Percentiles rank a stretch among this genome's conserved stretches.
Evolutionary conservation across 2,113 vertebrate genomes (phyloP).

Genomic region (Anser cygnoides): DNA sequence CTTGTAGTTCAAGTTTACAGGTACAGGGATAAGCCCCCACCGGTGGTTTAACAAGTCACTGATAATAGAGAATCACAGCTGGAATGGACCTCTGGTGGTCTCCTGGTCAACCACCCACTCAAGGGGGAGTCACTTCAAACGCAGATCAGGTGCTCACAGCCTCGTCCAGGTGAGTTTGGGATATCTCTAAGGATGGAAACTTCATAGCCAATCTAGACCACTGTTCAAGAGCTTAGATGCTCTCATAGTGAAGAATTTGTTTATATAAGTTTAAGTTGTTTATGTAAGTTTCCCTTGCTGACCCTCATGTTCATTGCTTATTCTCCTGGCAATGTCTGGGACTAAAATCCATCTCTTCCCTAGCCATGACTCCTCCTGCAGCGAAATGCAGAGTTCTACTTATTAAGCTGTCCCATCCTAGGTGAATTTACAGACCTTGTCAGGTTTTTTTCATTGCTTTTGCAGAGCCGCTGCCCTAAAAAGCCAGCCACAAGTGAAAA

Average conservation of each 20-base stretch:
- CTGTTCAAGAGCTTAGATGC: not conserved
- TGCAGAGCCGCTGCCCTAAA: not conserved
- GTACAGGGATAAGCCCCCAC: not conserved
- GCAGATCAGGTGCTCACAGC: not conserved
- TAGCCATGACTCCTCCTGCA: not conserved
- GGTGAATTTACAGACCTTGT: not conserved
- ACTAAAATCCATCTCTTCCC: not conserved
- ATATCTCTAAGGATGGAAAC: not conserved
- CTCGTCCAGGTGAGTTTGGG: not conserved
- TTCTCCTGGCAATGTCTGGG: not conserved
- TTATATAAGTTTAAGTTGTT: not conserved
- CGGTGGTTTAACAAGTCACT: not conserved
- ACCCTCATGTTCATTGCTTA: not conserved
- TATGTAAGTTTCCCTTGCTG: not conserved
- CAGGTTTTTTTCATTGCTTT: not conserved
- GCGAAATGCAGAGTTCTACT: not conserved
- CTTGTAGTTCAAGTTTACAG: not conserved
- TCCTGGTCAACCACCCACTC: not conserved
- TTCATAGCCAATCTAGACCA: not conserved
- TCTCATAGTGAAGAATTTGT: not conserved
- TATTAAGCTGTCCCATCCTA: not conserved
- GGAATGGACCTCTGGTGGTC: not conserved
- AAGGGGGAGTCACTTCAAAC: not conserved
- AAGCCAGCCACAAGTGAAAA: not conserved
- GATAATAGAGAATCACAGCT: not conserved